These are phyloP conservation scores for Ips nitidus DNA, from an alignment of 1,140 invertebrate species.

Conservation along the genomic window DNA sequence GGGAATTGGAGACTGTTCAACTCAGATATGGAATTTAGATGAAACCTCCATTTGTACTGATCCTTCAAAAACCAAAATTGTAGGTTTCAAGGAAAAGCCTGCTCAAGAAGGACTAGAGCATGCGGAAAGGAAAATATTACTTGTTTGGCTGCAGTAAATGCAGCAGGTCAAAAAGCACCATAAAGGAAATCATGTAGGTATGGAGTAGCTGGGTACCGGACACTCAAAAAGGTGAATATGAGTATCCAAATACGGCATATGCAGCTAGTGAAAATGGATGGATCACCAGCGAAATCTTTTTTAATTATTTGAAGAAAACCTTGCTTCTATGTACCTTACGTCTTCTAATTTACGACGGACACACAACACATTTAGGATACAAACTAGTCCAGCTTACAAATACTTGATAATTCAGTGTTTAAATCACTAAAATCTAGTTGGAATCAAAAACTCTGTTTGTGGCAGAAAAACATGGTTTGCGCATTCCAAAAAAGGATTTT, in stretches of 20 bases:
- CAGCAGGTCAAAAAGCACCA: background rate
- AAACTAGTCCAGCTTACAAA: background rate
- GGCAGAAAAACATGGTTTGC: background rate
- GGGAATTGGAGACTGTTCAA: background rate
- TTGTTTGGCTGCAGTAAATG: background rate
- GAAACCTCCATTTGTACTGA: no score
- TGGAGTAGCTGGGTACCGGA: background rate
- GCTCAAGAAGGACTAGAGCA: background rate
- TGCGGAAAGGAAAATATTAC: no score
- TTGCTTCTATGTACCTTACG: background rate
- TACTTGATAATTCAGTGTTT: background rate
- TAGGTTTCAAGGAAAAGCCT: background rate
- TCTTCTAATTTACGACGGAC: slow-evolving; percentile 8
- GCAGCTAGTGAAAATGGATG: no score
- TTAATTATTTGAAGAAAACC: background rate
- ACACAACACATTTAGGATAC: slow-evolving; percentile 9
- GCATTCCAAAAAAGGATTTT: background rate
- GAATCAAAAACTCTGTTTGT: background rate
- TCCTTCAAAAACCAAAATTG: background rate
- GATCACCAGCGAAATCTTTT: background rate
- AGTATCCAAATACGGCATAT: no score
- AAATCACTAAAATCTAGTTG: slow-evolving; percentile 7
- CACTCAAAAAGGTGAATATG: slow-evolving; percentile 5
- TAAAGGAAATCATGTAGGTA: background rate
- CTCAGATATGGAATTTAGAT: background rate